A percentile compares a stretch with the other conserved stretches of the same genome.
phyloP scores from a whole-genome alignment of 2,113 vertebrate genomes.

The Isurus oxyrinchus region DNA sequence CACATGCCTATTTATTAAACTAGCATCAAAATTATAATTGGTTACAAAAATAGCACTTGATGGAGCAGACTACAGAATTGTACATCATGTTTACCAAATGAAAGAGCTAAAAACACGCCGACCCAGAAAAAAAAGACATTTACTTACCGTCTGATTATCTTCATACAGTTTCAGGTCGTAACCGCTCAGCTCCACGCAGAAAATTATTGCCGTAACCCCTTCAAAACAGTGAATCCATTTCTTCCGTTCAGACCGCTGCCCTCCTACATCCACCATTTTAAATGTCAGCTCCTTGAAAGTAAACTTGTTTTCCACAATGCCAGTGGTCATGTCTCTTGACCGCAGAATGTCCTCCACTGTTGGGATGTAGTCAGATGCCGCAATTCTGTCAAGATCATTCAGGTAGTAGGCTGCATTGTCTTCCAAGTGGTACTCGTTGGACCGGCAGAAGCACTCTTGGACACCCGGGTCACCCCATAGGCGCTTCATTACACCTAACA shows the following conservation, averaged over 20 bases:
- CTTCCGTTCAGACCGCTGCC: conserved; percentile 94
- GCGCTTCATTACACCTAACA: conserved; percentile 91
- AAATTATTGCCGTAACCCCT: conserved; percentile 98
- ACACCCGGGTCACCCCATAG: conserved; percentile 91
- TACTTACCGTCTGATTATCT: conserved; percentile 94
- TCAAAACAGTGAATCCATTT: conserved; percentile 99
- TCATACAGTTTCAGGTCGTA: conserved; percentile 98
- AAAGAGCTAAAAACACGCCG: not conserved
- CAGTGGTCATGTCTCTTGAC: conserved; percentile 98
- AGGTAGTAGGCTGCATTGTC: conserved; percentile 97
- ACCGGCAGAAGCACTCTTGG: conserved; percentile 91
- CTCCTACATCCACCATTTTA: conserved; percentile 99
- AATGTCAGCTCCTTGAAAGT: conserved; percentile 99
- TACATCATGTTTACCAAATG: not conserved
- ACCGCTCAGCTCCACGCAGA: conserved; percentile 97
- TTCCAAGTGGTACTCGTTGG: conserved; percentile 97
- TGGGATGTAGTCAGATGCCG: conserved; percentile 85
- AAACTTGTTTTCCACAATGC: conserved; percentile 99
- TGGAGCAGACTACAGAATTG: not conserved
- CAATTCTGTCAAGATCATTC: conserved; percentile 94
- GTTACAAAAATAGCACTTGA: not conserved
- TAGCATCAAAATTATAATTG: not conserved
- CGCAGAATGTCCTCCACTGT: conserved; percentile 96
- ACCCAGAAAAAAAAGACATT: not conserved
- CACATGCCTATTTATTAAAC: not conserved